A percentile compares a stretch with the other conserved stretches of the same genome.
Conservation (phyloP, 1,140 invertebrate genomes). For the Solenopsis invicta region DNA sequence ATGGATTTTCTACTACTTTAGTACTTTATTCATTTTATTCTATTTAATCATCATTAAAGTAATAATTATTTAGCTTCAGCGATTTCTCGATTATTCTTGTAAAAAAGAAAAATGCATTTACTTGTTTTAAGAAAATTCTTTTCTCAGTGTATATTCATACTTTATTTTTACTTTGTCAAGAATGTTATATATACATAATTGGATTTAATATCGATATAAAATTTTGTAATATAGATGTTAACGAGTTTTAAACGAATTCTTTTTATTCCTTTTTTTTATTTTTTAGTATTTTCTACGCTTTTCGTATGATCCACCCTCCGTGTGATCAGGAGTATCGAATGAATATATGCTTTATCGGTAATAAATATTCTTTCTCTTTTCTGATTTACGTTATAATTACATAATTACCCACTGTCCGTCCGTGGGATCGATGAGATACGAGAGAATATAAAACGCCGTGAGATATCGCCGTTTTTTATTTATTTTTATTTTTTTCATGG, state of each 20-base stretch:
- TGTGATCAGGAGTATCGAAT: background rate
- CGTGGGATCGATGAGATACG: background rate
- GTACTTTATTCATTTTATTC: background rate
- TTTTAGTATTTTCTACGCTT: background rate
- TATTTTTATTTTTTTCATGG: too few relatives aligned
- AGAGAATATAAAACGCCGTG: constrained; percentile 27
- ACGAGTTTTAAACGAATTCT: background rate
- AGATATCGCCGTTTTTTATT: constrained; percentile 13
- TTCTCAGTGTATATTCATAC: background rate
- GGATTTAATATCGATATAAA: background rate
- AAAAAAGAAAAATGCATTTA: background rate
- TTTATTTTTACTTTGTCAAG: background rate
- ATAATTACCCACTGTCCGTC: constrained; percentile 14
- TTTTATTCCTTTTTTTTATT: too few relatives aligned
- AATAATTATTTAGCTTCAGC: background rate
- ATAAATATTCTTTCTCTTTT: background rate
- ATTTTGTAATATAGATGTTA: background rate
- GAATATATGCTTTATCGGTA: background rate
- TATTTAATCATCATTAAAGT: background rate
- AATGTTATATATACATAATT: background rate
- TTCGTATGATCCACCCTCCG: background rate
- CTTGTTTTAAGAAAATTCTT: too few relatives aligned
- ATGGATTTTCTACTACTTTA: too few relatives aligned
- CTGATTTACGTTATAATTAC: constrained; percentile 44
- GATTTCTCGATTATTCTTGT: background rate